Evolutionary conservation across 2,888 invertebrate genomes (phyloP), one percentile per base, ranked within the genome.

Genomic region (Eupithecia pulchellata): DNA sequence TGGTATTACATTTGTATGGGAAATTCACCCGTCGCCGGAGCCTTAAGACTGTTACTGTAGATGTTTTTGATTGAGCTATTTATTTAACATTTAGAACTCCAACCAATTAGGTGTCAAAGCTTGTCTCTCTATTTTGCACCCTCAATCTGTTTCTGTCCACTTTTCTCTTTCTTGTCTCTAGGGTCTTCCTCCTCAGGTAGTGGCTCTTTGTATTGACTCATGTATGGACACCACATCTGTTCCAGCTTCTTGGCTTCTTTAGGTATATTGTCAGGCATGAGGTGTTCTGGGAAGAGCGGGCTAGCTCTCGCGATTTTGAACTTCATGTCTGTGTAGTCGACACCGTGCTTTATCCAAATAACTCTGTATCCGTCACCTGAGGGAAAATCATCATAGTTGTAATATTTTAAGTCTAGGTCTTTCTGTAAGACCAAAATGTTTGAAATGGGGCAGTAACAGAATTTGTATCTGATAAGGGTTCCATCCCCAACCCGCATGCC

Each of bases 171-270:
- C 6, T 5, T 11, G 0, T 17, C 29, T 17, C 57, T 29, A 3
- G 29, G 57, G 29, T 57, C 52, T 13, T 25, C 4, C 1, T 57
- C 29, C 14, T 57, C 57, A 27, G 57, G 57, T 17, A 17, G 17
- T 6, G 57, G 57, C 6, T 0, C 6, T 29, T 68, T 77, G 8
- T 82, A 72, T 0, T 88, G 87, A 0, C 85, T 84, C 89, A 91
- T 88, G 47, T 81, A 91, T 0, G 87, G 89, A 52, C 92, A 92
- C 93, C 92, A 92, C 93, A 93, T 93, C 29, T 86, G 84, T 36
- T 90, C 81, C 0, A 88, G 79, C 55, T 80, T 83, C 1, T 79
- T 79, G 13, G 71, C 70, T 0, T 83, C 79, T 13, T 77, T 76
- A 0, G 84, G 73, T 52, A 68, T 65, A 34, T 84, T 81, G 55